Base-by-base conservation (phyloP, 2,113 vertebrate genomes). In the Platysteira castanea region DNA sequence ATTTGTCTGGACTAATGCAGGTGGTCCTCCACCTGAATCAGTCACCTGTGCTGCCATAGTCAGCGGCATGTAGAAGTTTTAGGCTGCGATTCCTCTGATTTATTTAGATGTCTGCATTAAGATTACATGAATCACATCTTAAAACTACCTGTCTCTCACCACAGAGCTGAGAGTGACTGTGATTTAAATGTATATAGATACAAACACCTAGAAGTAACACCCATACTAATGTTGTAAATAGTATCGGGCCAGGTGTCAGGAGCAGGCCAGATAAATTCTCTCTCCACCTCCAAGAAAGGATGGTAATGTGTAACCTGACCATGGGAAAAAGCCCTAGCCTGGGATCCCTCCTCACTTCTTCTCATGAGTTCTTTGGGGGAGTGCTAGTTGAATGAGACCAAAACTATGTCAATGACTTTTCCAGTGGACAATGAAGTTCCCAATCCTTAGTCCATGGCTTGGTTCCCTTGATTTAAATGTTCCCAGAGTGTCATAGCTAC, bases 221-320 rank as follows among this genome's bases (percentile, higher is more conserved):
- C 28, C 71, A 46, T 16, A 46, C 19, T 79, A 42, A 78, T 30
- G 4, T 6, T 41, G 12, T 16, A 57, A 90, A 77, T 10, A 33
- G 22, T 18, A 37, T 14, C 47, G 49, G 65, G n/a, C 11, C 54
- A 81, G 46, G 15, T 31, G 28, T 47, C 42, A 70, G 31, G 10
- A 75, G 46, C 37, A 64, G n/a, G 20, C 2, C 23, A 71, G 47
- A 75, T 16, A 82, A 63, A 59, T 8, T 14, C 5, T n/a, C 46
- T 81, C 33, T 59, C 37, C 19, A n/a, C 24, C 24, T 87, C 69
- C 68, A 70, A 19, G 53, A 74, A 84, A 76, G 44, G 35, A 50
- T 35, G 39, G 3, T 0, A 0, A 71, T n/a, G 16, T 49, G 52
- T 1, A 1, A 37, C 6, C 22, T 53, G 18, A 19, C 14, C 37